Evolutionary conservation across 2,888 invertebrate genomes (phyloP).

Genomic region (Oscheius myriophilus): DNA sequence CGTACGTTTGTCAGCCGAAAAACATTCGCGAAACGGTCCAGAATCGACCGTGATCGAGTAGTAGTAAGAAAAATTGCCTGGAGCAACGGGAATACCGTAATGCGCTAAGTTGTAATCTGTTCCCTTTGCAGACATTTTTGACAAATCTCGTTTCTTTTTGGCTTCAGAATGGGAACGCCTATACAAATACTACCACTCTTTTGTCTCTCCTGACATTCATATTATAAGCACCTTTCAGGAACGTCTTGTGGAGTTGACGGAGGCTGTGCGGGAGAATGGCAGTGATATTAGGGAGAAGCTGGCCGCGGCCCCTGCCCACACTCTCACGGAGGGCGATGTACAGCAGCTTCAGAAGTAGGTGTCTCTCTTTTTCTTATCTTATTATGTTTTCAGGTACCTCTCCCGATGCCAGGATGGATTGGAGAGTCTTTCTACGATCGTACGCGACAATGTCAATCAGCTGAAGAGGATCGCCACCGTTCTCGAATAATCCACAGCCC

Average conservation of each 20-base stretch:
- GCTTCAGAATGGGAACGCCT: no score
- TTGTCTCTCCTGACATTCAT: no score
- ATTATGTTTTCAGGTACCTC: constrained; percentile 30
- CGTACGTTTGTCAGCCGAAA: no score
- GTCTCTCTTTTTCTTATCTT: not conserved
- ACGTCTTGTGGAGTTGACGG: constrained; percentile 6
- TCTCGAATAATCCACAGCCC: not conserved
- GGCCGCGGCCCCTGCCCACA: not conserved
- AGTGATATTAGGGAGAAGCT: constrained; percentile 9
- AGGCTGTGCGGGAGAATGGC: constrained; percentile 6
- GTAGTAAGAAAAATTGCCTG: no score
- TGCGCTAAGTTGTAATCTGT: no score
- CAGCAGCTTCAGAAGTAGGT: constrained; percentile 29
- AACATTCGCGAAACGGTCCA: no score
- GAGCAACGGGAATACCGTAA: no score
- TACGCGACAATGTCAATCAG: constrained; percentile 29
- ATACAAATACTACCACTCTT: no score
- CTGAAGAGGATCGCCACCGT: constrained; percentile 16
- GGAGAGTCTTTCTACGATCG: constrained; percentile 29
- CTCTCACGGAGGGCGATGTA: constrained; percentile 22
- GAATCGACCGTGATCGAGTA: no score
- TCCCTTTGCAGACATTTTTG: no score
- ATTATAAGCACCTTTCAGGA: no score
- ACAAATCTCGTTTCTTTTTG: no score
- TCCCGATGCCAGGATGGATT: constrained; percentile 37